These are phyloP conservation scores for Adrianichthys oophorus DNA, from an alignment of 2,797 vertebrate species.

Conservation along the genomic window DNA sequence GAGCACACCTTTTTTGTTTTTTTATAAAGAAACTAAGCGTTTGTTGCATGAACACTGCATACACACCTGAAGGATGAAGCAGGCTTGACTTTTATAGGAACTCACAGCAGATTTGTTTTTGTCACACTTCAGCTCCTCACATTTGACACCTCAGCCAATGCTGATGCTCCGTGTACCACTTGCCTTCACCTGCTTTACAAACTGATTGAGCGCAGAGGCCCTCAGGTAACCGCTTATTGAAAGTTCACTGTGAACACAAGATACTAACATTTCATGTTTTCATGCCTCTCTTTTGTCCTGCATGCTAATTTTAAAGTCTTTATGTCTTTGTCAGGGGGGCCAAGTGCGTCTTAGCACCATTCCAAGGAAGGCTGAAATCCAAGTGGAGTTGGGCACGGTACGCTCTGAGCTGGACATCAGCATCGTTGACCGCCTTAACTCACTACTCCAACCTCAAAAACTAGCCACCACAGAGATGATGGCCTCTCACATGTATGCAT, in stretches of 20 bases:
- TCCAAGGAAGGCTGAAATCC: constrained; percentile 93
- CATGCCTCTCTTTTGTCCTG: no score
- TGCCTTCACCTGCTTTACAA: constrained; percentile 96
- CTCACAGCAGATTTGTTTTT: constrained; percentile 37
- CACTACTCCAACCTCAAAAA: constrained; percentile 94
- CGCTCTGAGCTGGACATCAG: constrained; percentile 93
- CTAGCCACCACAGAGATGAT: constrained; percentile 92
- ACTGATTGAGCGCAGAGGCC: constrained; percentile 89
- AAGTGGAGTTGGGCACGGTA: constrained; percentile 86
- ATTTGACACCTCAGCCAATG: constrained; percentile 80
- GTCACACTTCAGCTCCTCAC: constrained; percentile 86
- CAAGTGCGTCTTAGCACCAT: constrained; percentile 92
- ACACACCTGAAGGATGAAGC: constrained; percentile 5
- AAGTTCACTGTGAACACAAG: constrained; percentile 7
- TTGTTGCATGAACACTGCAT: constrained; percentile 12
- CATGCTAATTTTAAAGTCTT: neutral
- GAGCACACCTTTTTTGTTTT: neutral
- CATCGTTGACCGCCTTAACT: constrained; percentile 97
- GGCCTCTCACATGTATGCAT: constrained; percentile 97
- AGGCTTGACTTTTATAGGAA: constrained; percentile 10
- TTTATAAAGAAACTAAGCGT: constrained; percentile 20
- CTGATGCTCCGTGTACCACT: constrained; percentile 67
- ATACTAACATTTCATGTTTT: neutral
- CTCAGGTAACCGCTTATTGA: constrained; percentile 82
- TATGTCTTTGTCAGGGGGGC: constrained; percentile 77